phyloP scores from a whole-genome alignment of 2,113 vertebrate species.

The Pseudonaja textilis region DNA sequence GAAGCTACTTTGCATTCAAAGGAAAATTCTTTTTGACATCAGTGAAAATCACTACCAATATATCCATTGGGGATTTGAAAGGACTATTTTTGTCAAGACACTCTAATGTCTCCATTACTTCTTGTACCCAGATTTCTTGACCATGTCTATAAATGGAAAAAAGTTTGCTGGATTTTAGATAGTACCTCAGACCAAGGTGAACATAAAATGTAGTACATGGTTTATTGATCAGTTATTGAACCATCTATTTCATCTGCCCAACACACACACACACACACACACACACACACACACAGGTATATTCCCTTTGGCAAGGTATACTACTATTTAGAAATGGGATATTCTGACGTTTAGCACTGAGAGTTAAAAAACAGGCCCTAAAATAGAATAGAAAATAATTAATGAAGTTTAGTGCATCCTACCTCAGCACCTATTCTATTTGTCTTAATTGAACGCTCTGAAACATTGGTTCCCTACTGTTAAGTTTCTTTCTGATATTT shows the following conservation, averaged over 20 bases:
- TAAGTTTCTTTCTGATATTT: not conserved
- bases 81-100: not conserved
- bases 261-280: too few relatives aligned
- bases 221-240: not conserved
- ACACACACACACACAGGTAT: not conserved
- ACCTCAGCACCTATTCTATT: not conserved
- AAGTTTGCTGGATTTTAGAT: not conserved
- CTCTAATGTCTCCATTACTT: too few relatives aligned
- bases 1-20: not conserved
- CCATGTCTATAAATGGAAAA: not conserved
- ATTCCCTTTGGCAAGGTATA: not conserved
- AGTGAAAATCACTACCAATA: not conserved
- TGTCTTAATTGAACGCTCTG: not conserved
- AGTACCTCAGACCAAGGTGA: not conserved
- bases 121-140: not conserved
- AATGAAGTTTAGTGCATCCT: not conserved
- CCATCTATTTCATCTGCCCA: not conserved
- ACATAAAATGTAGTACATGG: not conserved
- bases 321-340: constrained; percentile 17
- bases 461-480: not conserved
- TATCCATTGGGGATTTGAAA: not conserved
- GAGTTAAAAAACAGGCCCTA: not conserved
- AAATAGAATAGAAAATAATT: constrained; percentile 2
- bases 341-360: not conserved
- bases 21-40: not conserved